Base-by-base conservation (phyloP, 2,797 vertebrate genomes). In the Ficedula albicollis region DNA sequence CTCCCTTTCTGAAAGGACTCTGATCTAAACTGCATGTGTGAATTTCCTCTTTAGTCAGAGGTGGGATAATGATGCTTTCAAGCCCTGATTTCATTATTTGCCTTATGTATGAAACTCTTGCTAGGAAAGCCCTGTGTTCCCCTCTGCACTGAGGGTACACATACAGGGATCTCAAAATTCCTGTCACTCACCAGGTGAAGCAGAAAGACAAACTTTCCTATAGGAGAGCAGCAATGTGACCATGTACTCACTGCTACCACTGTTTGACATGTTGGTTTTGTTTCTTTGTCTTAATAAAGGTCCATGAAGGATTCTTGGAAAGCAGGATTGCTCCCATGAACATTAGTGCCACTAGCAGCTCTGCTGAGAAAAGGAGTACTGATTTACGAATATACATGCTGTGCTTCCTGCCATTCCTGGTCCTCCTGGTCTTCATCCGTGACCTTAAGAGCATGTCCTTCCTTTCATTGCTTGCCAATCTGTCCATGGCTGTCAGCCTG, bases 321-420 rank as follows among this genome's bases (percentile, higher is more conserved):
- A 98, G 95, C 86, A 96, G 80, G 54, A 89, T 25, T 16, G 19
- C 84, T 81, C 25, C 66, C 49, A 32, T 76, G 16, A 97, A 98
- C 4, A 11, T 43, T 83, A 98, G 97, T 48, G 80, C 36, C n/a
- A 64, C 82, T 60, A 76, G 83, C 62, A 73, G 39, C 36, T 66
- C 67, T 4, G 89, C 90, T 49, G 97, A 97, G 68, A 97, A 81
- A 51, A 97, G 91, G 74, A 97, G 74, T 89, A 64, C 97, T 32
- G 98, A 99, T 96, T 95, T 99, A 72, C 96, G 98, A 52, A 90
- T 98, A 81, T 99, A 99, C 78, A 99, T 99, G 98, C 96, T 99
- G 85, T 98, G 97, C 93, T 98, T 98, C 80, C 97, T 99, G 76
- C 98, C 98, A 2, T 98, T 98, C 84, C 87, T 99, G 68, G 98